Evolutionary conservation across 2,797 vertebrate genomes (phyloP).

Genomic region (Acomys russatus): DNA sequence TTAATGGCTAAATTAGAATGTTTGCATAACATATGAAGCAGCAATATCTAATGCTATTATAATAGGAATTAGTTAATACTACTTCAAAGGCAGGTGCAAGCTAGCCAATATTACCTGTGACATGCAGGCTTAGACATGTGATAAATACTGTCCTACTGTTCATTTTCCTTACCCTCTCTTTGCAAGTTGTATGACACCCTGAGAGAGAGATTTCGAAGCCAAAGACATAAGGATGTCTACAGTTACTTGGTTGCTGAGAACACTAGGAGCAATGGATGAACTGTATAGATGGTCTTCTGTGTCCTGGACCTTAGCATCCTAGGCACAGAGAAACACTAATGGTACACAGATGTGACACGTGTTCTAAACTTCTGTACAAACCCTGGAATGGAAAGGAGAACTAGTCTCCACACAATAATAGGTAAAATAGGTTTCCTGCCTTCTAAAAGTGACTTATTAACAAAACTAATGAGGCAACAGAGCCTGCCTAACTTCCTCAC

Average conservation of each 20-base stretch:
- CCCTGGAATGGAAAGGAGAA: slow-evolving; percentile 36
- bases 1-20: neutral
- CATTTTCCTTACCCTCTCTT: neutral
- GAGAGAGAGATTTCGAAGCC: neutral
- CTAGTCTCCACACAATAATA: neutral
- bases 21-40: neutral
- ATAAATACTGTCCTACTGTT: neutral
- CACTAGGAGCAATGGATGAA: neutral
- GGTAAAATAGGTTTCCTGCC: neutral
- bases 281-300: neutral
- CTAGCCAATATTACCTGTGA: neutral
- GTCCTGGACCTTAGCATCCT: neutral
- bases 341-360: neutral
- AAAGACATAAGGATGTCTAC: neutral
- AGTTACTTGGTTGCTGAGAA: neutral
- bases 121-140: neutral
- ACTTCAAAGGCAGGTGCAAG: neutral
- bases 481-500: neutral
- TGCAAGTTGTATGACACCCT: neutral
- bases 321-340: neutral
- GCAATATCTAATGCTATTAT: neutral
- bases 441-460: neutral
- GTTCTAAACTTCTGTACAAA: neutral
- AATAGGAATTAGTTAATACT: neutral
- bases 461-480: neutral